Base-by-base conservation (phyloP, 2,113 vertebrate species). In the Reinhardtius hippoglossoides region DNA sequence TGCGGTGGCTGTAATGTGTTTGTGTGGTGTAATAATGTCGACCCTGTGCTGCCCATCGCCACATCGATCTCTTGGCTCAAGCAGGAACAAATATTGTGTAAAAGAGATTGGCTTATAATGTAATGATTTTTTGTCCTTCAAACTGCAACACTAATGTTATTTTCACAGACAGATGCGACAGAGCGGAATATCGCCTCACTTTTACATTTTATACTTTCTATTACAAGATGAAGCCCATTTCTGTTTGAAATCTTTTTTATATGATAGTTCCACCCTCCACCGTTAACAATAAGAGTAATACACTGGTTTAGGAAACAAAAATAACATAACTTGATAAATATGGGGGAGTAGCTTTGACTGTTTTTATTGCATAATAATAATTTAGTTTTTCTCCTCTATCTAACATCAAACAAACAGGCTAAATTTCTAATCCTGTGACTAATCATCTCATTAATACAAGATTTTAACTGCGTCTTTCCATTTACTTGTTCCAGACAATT, bases 21-120 rank as follows among this genome's bases (percentile, higher is more conserved):
- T 91, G 79, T 74, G 78, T 1, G 71, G 78, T 1, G 74, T 78
- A 91, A 89, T 90, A 86, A 87, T 66, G 76, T 74, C 68, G 67
- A 82, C 80, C 83, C 76, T 46, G 80, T 81, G 74, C 83, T 64
- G 55, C 67, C 9, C 56, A 80, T 77, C 62, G 40, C 81, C 62
- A 71, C 88, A 80, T 80, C 79, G 81, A 92, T 93, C 91, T 86
- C 89, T 92, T 86, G 78, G 70, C 63, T 72, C 67, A 79, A 75
- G 75, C 60, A 56, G 21, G 68, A 59, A 63, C 52, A 84, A 82
- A 87, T 82, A 80, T 85, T 81, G 14, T 82, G 69, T 9, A 18
- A 26, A 80, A 55, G 37, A 46, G 63, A 60, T 80, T 73, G 21
- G 27, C 23, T 42, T 65, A 21, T 60, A 54, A 21, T 21, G 7